Evolutionary conservation across 2,797 vertebrate genomes (phyloP).

Genomic region (Triplophysa bombifrons): DNA sequence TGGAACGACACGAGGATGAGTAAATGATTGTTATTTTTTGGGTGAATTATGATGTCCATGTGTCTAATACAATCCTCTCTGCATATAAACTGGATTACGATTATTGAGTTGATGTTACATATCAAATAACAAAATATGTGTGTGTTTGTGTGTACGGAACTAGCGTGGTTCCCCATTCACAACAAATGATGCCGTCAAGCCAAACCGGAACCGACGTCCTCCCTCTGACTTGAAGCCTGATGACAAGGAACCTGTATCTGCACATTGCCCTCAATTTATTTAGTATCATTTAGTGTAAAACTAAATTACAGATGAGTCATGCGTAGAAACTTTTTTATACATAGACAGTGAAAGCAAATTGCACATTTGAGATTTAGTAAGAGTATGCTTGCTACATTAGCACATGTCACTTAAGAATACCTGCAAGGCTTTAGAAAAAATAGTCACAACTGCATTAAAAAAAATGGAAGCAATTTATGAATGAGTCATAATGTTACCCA

Average conservation of each 20-base stretch:
- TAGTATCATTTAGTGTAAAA: no score
- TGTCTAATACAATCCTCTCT: neutral
- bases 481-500: neutral
- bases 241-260: neutral
- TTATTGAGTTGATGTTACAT: neutral
- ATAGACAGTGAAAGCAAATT: neutral
- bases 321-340: neutral
- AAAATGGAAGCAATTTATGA: neutral
- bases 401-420: no score
- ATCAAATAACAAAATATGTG: neutral
- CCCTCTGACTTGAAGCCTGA: slow-evolving; percentile 11
- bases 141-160: slow-evolving; percentile 4
- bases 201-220: neutral
- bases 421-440: no score
- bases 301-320: neutral
- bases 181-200: neutral
- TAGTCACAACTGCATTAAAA: neutral
- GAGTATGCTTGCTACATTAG: neutral
- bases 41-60: no score
- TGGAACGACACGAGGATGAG: no score
- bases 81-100: neutral
- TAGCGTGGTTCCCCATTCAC: slow-evolving; percentile 3
- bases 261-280: neutral
- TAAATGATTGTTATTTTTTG: no score
- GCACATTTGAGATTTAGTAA: neutral